phyloP scores from a whole-genome alignment of 2,797 vertebrate species.

The Cryptoprocta ferox region DNA sequence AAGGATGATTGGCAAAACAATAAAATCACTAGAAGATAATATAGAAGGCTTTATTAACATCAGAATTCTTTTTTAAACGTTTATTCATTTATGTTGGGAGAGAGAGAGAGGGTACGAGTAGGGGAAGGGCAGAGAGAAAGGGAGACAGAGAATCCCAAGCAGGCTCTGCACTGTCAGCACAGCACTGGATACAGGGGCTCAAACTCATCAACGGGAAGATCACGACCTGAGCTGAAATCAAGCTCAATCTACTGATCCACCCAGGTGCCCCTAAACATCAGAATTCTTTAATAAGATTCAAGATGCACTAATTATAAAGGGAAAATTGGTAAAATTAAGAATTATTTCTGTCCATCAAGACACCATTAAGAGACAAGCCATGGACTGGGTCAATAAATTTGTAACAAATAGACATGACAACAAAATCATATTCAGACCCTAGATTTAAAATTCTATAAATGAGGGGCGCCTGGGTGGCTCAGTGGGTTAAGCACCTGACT shows the following conservation, averaged over 20 bases:
- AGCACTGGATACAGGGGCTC: too few species aligned
- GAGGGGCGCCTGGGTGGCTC: neutral
- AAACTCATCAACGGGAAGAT: too few species aligned
- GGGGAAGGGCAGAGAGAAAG: neutral
- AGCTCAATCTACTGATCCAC: neutral
- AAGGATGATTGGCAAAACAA: neutral
- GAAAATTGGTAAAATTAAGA: neutral
- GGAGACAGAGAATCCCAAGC: too few species aligned
- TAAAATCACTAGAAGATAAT: neutral
- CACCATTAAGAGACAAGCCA: neutral
- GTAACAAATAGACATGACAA: neutral
- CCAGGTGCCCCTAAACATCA: neutral
- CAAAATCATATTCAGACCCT: neutral
- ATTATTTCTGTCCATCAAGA: neutral
- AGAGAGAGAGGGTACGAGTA: neutral
- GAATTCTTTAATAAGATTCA: neutral
- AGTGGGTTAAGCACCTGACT: too few species aligned
- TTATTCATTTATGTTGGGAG: neutral
- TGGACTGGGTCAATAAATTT: neutral
- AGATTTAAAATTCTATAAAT: neutral
- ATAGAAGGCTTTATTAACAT: neutral
- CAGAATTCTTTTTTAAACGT: neutral
- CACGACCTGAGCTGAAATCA: neutral
- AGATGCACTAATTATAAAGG: neutral
- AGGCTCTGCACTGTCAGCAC: too few species aligned